Percentiles rank a stretch among this genome's conserved stretches.
phyloP scores from a whole-genome alignment of 1,140 invertebrate genomes.

The Cyclina sinensis region DNA sequence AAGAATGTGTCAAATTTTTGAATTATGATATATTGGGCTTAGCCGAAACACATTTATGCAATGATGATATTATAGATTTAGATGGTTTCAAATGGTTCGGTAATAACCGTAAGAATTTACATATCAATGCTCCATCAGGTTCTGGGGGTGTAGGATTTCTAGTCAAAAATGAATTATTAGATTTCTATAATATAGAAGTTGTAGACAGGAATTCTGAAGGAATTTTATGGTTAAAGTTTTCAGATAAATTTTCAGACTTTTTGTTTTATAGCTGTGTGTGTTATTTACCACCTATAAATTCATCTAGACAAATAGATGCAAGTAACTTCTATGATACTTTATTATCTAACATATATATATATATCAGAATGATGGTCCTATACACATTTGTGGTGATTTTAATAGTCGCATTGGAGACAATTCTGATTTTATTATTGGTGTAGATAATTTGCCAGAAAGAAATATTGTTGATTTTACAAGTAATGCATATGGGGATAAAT shows the following conservation, averaged over 20 bases:
- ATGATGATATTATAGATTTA: constrained; percentile 8
- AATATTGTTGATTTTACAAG: too few relatives aligned
- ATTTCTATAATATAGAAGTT: background rate
- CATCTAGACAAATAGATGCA: constrained; percentile 5
- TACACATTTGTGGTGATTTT: constrained; percentile 7
- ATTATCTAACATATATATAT: background rate
- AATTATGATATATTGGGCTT: too few relatives aligned
- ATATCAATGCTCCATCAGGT: too few relatives aligned
- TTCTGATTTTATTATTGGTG: background rate
- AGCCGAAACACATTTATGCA: too few relatives aligned
- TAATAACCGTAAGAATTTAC: too few relatives aligned
- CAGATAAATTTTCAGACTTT: too few relatives aligned
- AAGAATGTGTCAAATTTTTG: too few relatives aligned
- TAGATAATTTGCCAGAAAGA: background rate
- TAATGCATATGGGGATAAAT: background rate
- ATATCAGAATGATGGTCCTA: background rate
- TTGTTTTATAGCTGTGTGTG: too few relatives aligned
- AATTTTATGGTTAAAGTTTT: constrained; percentile 44
- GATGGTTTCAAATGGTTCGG: too few relatives aligned
- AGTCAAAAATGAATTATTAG: too few relatives aligned
- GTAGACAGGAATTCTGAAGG: background rate
- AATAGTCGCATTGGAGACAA: background rate
- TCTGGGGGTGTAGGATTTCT: too few relatives aligned
- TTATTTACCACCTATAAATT: constrained; percentile 41
- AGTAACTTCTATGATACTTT: background rate